Base-by-base conservation (phyloP, 2,888 invertebrate species). In the Muscina levida region DNA sequence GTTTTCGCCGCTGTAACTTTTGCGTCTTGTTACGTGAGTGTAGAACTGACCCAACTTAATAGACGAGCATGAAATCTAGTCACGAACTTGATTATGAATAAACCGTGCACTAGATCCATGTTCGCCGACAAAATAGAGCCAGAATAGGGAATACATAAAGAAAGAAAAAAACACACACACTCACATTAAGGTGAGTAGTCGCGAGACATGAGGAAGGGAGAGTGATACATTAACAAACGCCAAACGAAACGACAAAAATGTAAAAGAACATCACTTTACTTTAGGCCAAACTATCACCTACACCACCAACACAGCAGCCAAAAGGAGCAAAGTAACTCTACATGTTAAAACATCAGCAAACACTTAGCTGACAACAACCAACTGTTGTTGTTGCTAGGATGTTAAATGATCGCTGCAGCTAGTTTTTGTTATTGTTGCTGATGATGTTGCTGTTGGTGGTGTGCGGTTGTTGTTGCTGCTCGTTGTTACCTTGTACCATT, bases 51-150 rank as follows among this genome's bases (percentile, higher is more conserved):
- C 89, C 90, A 90, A 90, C 90, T 91, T 90, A 91, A 91, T 90
- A 91, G 91, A 91, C 91, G 91, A 91, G 91, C 91, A 91, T 91
- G 90, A 90, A 90, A 91, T 91, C 91, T 91, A 91, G 91, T 91
- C 91, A 91, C 91, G 91, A 90, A 91, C 89, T 90, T 90, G 88
- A 90, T 89, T 89, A 89, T 90, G 89, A 89, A 87, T 87, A 89
- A 90, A 90, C 90, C 91, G 91, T 91, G 91, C 89, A 91, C 91
- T 90, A 91, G 91, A 90, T 91, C 89, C 90, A 91, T 91, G 90
- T 90, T 90, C 91, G 91, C 90, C 91, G 90, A 90, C 90, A 90
- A 90, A 90, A 90, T 89, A 89, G 90, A 90, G 90, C 88, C 90
- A 88, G 87, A 85, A 84, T n/a, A n/a, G 86, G 87, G 81, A 88